Evolutionary conservation across 1,140 invertebrate species (phyloP).

Genomic region (Apis dorsata): DNA sequence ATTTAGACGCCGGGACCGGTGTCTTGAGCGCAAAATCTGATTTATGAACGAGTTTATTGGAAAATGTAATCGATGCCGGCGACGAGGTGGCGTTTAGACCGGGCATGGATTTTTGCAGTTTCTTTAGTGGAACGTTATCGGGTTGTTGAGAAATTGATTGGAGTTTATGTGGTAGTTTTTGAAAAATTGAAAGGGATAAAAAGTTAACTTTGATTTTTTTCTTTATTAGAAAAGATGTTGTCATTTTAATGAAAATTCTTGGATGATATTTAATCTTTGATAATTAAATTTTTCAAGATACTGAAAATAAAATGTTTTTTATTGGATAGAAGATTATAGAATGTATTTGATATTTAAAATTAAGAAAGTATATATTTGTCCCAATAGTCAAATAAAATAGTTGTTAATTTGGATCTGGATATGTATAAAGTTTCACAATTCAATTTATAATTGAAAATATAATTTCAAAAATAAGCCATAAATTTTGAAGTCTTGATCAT

Average conservation of each 20-base stretch:
- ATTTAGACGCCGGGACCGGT: slow-evolving; percentile 3
- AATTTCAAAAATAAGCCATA: too few species aligned
- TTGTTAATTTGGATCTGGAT: too few species aligned
- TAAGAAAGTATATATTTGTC: background rate
- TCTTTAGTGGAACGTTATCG: background rate
- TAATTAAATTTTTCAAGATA: too few species aligned
- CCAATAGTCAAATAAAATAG: too few species aligned
- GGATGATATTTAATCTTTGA: background rate
- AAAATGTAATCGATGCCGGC: slow-evolving; percentile 23
- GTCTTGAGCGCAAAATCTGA: slow-evolving; percentile 14
- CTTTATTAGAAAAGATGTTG: background rate
- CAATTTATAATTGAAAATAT: too few species aligned
- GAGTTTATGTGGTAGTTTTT: too few species aligned
- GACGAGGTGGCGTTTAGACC: background rate
- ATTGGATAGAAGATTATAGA: too few species aligned
- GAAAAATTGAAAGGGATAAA: background rate
- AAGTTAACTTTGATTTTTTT: background rate
- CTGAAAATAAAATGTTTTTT: too few species aligned
- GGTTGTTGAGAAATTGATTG: background rate
- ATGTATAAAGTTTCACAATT: too few species aligned
- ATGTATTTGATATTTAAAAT: background rate
- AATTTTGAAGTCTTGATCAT: too few species aligned
- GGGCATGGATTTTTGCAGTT: background rate
- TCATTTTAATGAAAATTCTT: background rate
- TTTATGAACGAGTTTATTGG: slow-evolving; percentile 40